Base-by-base conservation (phyloP, 2,888 invertebrate genomes). In the Loripinus fragilis region DNA sequence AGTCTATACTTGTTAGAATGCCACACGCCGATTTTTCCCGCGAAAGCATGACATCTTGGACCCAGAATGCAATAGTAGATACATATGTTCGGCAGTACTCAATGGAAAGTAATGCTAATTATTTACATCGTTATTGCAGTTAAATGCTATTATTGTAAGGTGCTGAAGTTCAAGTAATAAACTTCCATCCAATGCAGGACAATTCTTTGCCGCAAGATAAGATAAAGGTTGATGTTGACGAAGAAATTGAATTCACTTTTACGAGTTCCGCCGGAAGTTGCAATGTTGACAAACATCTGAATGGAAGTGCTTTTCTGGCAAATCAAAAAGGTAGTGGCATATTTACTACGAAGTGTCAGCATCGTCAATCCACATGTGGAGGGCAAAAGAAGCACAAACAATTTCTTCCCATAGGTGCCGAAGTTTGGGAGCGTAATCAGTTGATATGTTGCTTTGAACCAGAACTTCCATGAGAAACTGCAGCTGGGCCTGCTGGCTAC, bases 271-370 rank as follows among this genome's bases (percentile, higher is more conserved):
- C 60, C 60, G 60, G 60, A 60, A 60, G 60, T 60, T 10, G 33
- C 33, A 33, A 60, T 60, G 60, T 60, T 60, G 60, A 60, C 60
- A 60, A 52, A 52, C 52, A 33, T 33, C 17, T 60, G 20, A 28
- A 20, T 17, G 20, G 33, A 60, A 33, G 17, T 33, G 23, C 25
- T 12, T 3, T 33, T 10, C 17, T 60, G 12, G 60, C 10, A 25
- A 1, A n/a, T n/a, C n/a, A n/a, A n/a, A n/a, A n/a, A n/a, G n/a
- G n/a, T n/a, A n/a, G n/a, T n/a, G n/a, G n/a, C n/a, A n/a, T n/a
- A n/a, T n/a, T n/a, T n/a, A n/a, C n/a, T n/a, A n/a, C n/a, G n/a
- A n/a, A n/a, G n/a, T n/a, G n/a, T n/a, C n/a, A n/a, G n/a, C n/a
- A n/a, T n/a, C n/a, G n/a, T n/a, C n/a, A n/a, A n/a, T n/a, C n/a